phyloP scores from a whole-genome alignment of 2,888 invertebrate genomes.

The Platerodrilus igneus region DNA sequence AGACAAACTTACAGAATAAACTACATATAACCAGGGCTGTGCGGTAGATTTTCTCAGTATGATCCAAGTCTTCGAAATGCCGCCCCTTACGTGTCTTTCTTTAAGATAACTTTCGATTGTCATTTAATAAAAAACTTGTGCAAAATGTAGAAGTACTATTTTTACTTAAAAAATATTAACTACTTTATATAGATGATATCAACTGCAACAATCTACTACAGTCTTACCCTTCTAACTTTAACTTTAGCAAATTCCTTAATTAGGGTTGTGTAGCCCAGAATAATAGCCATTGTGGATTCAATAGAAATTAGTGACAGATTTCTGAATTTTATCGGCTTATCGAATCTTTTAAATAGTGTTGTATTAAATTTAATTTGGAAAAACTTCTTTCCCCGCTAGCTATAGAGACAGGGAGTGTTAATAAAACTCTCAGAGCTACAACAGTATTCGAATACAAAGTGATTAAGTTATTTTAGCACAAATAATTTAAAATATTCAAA shows the following conservation, averaged over 20 bases:
- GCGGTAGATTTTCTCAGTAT: too few species aligned
- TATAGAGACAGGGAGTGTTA: slow-evolving; percentile 7
- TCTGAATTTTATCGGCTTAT: slow-evolving; percentile 2
- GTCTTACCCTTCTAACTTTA: slow-evolving; percentile 12
- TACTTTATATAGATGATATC: neutral
- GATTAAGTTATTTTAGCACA: slow-evolving; percentile 10
- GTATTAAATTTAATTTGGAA: neutral
- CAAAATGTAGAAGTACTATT: slow-evolving; percentile 1
- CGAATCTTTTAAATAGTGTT: neutral
- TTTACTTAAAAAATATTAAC: slow-evolving; percentile 7
- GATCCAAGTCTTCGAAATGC: too few species aligned
- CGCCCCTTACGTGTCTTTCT: slow-evolving; percentile 6
- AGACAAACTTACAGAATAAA: too few species aligned
- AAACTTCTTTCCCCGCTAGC: slow-evolving; percentile 6
- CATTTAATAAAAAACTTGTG: neutral
- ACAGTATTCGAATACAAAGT: slow-evolving; percentile 12
- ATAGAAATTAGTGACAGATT: slow-evolving; percentile 4
- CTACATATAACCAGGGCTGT: too few species aligned
- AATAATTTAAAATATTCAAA: slow-evolving; percentile 12
- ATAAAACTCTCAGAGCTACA: slow-evolving; percentile 12
- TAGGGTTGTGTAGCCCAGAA: slow-evolving; percentile 12
- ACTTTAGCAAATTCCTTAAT: slow-evolving; percentile 14
- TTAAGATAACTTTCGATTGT: slow-evolving; percentile 4
- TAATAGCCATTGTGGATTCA: slow-evolving; percentile 6
- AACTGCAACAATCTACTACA: slow-evolving; percentile 2